A percentile compares a stretch with the other conserved stretches of the same genome.
These are phyloP conservation scores for Tetramorium alpestre DNA, from an alignment of 1,140 invertebrate species.

Conservation along the genomic window DNA sequence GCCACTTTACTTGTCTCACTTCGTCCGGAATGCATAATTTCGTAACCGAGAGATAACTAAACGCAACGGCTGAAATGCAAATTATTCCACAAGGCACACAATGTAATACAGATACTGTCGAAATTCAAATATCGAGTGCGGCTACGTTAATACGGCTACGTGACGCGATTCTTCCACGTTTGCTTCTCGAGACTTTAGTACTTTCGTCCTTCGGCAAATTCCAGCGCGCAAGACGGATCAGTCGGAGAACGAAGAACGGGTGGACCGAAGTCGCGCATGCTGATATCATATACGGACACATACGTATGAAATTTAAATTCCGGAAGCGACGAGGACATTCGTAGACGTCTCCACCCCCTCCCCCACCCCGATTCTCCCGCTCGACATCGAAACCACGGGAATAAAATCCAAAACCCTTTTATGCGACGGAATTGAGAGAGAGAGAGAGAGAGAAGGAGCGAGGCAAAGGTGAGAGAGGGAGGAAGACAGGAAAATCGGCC, in stretches of 20 bases:
- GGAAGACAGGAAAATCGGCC: slow-evolving; percentile 20
- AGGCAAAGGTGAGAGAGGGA: background rate
- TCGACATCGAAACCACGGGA: slow-evolving; percentile 54
- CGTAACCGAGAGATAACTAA: background rate
- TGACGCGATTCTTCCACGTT: background rate
- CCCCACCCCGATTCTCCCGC: background rate
- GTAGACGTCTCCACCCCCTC: slow-evolving; percentile 25
- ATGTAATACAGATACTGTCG: background rate
- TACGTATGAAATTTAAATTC: slow-evolving; percentile 74
- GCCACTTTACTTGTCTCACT: background rate
- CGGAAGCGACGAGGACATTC: slow-evolving; percentile 62
- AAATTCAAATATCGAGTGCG: slow-evolving; percentile 7
- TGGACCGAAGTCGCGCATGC: slow-evolving; percentile 40
- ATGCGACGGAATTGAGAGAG: slow-evolving; percentile 66
- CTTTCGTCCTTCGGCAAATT: background rate
- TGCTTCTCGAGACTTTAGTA: background rate
- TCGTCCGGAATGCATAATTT: background rate
- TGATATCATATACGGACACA: slow-evolving; percentile 30
- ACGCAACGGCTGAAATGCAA: background rate
- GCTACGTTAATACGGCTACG: background rate
- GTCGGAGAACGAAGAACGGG: slow-evolving; percentile 13
- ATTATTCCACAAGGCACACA: background rate
- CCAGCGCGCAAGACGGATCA: slow-evolving; percentile 43
- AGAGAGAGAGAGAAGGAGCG: slow-evolving; percentile 9
- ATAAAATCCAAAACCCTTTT: slow-evolving; percentile 75